Evolutionary conservation across 2,888 invertebrate genomes (phyloP).

Genomic region (Parasteatoda lunata): DNA sequence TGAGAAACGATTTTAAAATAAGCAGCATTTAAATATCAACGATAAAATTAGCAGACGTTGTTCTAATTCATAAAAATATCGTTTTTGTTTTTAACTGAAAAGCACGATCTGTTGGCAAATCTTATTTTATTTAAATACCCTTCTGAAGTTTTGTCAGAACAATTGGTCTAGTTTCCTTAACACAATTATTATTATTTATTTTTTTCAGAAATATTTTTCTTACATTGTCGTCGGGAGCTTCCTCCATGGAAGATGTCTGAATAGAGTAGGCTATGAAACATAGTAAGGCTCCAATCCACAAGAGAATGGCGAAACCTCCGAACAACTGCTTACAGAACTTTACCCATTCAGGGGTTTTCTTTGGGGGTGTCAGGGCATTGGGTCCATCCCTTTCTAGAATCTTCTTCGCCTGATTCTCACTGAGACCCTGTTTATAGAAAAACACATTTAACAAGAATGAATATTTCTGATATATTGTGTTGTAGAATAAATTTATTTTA

Average conservation of each 20-base stretch:
- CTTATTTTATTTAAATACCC: too few species aligned
- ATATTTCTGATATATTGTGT: too few species aligned
- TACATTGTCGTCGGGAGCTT: slow-evolving; percentile 75
- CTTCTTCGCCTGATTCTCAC: slow-evolving; percentile 31
- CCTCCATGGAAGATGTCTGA: slow-evolving; percentile 73
- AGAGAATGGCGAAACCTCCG: slow-evolving; percentile 85
- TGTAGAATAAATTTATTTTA: too few species aligned
- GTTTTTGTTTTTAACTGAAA: too few species aligned
- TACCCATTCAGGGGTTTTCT: slow-evolving; percentile 82
- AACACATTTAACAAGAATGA: neutral
- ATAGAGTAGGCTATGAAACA: slow-evolving; percentile 81
- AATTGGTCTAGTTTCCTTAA: too few species aligned
- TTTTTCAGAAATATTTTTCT: slow-evolving; percentile 16
- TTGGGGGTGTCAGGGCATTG: slow-evolving; percentile 83
- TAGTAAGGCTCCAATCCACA: slow-evolving; percentile 85
- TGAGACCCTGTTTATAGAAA: slow-evolving; percentile 51
- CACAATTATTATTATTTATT: too few species aligned
- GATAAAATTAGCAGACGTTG: too few species aligned
- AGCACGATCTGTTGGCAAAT: too few species aligned
- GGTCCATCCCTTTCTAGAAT: slow-evolving; percentile 78
- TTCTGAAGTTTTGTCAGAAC: too few species aligned
- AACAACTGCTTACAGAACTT: slow-evolving; percentile 81
- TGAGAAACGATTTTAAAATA: too few species aligned
- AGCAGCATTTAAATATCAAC: too few species aligned
- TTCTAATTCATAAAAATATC: too few species aligned